Conservation (phyloP, 1,140 invertebrate species). For the Hydropsyche tenuis region DNA sequence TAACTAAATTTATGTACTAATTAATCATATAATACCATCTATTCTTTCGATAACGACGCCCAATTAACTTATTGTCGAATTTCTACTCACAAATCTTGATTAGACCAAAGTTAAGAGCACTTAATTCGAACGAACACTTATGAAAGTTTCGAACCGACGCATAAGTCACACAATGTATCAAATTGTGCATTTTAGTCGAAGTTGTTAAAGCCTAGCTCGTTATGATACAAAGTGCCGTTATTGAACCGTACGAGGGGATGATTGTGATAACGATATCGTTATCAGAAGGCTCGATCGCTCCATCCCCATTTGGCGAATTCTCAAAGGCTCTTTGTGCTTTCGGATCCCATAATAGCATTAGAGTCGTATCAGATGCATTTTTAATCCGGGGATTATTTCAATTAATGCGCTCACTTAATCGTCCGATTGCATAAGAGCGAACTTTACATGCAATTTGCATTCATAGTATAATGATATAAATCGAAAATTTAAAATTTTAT, state of each 20-base stretch:
- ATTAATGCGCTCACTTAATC: constrained; percentile 36
- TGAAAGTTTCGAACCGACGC: too few species aligned
- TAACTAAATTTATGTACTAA: too few species aligned
- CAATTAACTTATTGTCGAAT: too few species aligned
- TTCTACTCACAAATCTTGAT: too few species aligned
- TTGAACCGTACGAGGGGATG: constrained; percentile 5
- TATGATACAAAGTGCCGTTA: constrained; percentile 31
- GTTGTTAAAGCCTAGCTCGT: constrained; percentile 10
- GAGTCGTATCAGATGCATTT: constrained; percentile 40
- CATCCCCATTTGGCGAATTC: constrained; percentile 2
- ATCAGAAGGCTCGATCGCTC: constrained; percentile 27
- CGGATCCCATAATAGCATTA: constrained; percentile 27
- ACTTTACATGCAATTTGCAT: not conserved
- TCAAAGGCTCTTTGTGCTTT: constrained; percentile 35
- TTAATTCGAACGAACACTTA: too few species aligned
- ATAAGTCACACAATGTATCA: too few species aligned
- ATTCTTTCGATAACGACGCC: too few species aligned
- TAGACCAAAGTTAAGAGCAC: too few species aligned
- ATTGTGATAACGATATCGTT: constrained; percentile 33
- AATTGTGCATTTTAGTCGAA: too few species aligned
- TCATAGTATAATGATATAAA: too few species aligned
- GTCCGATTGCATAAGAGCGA: not conserved
- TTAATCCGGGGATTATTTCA: constrained; percentile 42
- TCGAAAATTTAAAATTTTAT: too few species aligned
- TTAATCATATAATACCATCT: too few species aligned